Evolutionary conservation across 2,888 invertebrate genomes (phyloP), one percentile per base, ranked within the genome.

Genomic region (Machimus rusticus): DNA sequence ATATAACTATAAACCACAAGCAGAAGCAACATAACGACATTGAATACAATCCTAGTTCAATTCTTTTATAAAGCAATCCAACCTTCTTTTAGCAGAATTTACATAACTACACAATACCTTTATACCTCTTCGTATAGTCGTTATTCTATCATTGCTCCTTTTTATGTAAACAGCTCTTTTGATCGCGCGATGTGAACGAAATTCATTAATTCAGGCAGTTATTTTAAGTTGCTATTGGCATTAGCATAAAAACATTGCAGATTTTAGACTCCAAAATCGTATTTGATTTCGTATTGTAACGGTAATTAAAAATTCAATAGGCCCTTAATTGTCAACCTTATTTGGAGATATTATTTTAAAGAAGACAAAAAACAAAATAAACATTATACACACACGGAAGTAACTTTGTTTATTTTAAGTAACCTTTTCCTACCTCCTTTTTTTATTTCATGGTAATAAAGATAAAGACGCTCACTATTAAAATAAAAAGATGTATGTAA

Each of bases 31-130:
- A 81, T 51, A 43, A 43, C 31, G 31, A 81, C 39, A 81, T 81
- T 81, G 43, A 78, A 78, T 78, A 39, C 78, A 78, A 46, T 43
- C 76, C 78, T 78, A 78, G 78, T 78, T 78, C n/a, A 78, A 78
- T 78, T 78, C 39, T 43, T 37, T 37, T 37, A 76, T 76, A 76
- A n/a, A 34, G 19, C 46, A 78, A 43, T 28, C 43, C 78, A n/a
- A 78, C 14, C 46, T 78, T 78, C 39, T 82, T 82, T 82, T 82
- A 82, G 82, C 81, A 51, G 81, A 81, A 81, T 81, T 81, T 81
- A 31, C 28, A 43, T 37, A 43, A 66, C 12, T 66, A 66, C 66
- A 66, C 51, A 51, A 51, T 66, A 55, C 51, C 51, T 51, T 51
- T 57, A 57, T 57, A 57, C 66, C 23, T 66, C 28, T 66, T 66